Base-by-base conservation (phyloP, 2,113 vertebrate genomes). In the Oceanites oceanicus region DNA sequence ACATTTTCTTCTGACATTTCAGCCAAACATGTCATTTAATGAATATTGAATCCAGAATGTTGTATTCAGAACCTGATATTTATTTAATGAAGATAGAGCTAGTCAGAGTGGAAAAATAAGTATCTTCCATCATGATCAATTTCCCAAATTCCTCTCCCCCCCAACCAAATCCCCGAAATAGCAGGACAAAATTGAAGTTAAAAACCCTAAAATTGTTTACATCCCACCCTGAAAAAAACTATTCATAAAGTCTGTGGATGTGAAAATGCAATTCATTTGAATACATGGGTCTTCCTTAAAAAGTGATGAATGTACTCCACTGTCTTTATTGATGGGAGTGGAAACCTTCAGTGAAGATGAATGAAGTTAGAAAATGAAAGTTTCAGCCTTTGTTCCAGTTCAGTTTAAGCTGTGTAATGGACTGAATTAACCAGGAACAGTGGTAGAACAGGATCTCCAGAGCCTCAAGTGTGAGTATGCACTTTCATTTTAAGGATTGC, bases 391-490 rank as follows among this genome's bases (percentile, higher is more conserved):
- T 70, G 2, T 26, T 83, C 7, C n/a, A 44, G 15, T 27, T 66
- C 27, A 3, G 2, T 86, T 87, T 80, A 73, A 61, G 22, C 2
- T 7, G 7, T n/a, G 4, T 38, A 45, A 10, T 27, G 20, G 20
- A 36, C 40, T 68, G 27, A 74, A 38, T 8, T 36, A 52, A 44
- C 30, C 7, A 76, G 12, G 5, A 71, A 29, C 2, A 25, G 11
- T 0, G 0, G 6, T 17, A 67, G 17, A 75, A 45, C 5, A 44
- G 44, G 9, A 61, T 47, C 18, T 52, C 5, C 34, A 76, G 44
- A 49, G 49, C 20, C 34, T 34, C 0, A 0, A 42, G 32, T 15
- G 3, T 36, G 7, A 74, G 5, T 15, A 50, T 47, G 18, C 1
- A 8, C 12, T 79, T 65, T 59, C 22, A 30, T 38, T 38, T 38